Base-by-base conservation (phyloP, 2,113 vertebrate genomes). In the Poicephalus meyeri region DNA sequence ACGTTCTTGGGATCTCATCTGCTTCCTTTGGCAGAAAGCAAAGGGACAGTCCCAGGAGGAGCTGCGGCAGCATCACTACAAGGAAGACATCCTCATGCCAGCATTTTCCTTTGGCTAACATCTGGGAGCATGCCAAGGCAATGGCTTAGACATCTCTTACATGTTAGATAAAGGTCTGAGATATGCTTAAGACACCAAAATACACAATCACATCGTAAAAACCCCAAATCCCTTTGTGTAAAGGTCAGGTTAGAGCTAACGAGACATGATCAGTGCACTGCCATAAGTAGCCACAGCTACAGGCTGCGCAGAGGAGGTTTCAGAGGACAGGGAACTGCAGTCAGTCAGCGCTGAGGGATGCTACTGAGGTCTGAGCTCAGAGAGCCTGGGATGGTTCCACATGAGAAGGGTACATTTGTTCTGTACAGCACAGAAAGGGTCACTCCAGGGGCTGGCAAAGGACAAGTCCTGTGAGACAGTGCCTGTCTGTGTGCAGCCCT, bases 311-410 rank as follows among this genome's bases (percentile, higher is more conserved):
- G 63, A 13, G 2, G 6, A n/a, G 4, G 2, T 3, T 61, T 23
- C 44, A 23, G 82, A 53, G 73, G 80, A 58, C 6, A 35, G 74
- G 41, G 20, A 65, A 53, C 26, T 58, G 5, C 28, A 21, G 39
- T 8, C 1, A 17, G 41, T 23, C 46, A 26, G 55, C 0, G 2
- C 50, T 6, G 0, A 29, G 0, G 7, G 86, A 70, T 13, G 29
- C 56, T 37, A 24, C 11, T 0, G 42, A 33, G 33, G 49, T 44
- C 88, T 31, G 55, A 37, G 41, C 35, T 14, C 61, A 50, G 39
- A 28, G 37, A 18, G 86, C 4, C 2, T 49, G 78, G n/a, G 63
- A 17, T 5, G 2, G 4, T 7, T 64, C 19, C 53, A 10, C 16
- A 3, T 1, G 44, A 17, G 41, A 68, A 69, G 39, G 47, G 58